phyloP scores from a whole-genome alignment of 2,113 vertebrate species.

The Rhipidura dahli region DNA sequence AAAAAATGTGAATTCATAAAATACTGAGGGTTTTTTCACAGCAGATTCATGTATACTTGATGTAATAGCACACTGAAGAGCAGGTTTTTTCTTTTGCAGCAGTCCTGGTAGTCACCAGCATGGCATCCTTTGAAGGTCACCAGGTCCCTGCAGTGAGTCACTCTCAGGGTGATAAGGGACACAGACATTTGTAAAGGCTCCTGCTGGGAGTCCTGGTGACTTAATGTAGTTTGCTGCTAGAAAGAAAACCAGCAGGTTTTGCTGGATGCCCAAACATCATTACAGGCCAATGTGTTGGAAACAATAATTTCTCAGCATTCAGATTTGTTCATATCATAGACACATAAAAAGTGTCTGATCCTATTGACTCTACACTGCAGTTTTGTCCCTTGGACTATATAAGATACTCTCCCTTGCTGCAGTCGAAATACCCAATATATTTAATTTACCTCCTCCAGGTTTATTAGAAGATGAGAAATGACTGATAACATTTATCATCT shows the following conservation, averaged over 20 bases:
- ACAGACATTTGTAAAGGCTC: not conserved
- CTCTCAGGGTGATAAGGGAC: not conserved
- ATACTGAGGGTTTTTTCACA: not conserved
- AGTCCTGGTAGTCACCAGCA: not conserved
- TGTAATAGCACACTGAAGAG: not conserved
- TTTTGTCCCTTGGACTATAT: not conserved
- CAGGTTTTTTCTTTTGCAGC: not conserved
- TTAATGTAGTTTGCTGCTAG: not conserved
- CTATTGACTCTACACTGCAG: not conserved
- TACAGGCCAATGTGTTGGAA: constrained; percentile 1
- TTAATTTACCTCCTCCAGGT: not conserved
- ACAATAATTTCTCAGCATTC: not conserved
- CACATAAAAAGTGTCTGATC: not conserved
- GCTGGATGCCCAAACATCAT: not conserved
- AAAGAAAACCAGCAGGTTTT: constrained; percentile 31
- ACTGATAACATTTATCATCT: not conserved
- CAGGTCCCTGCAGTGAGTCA: not conserved
- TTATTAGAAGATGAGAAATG: not conserved
- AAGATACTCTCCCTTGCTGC: not conserved
- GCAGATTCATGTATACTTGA: not conserved
- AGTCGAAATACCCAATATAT: not conserved
- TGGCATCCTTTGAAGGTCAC: not conserved
- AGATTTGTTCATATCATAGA: not conserved
- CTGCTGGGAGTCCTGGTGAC: not conserved
- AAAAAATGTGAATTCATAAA: not conserved